Base-by-base conservation (phyloP, 2,797 vertebrate species). In the Karalla daura region DNA sequence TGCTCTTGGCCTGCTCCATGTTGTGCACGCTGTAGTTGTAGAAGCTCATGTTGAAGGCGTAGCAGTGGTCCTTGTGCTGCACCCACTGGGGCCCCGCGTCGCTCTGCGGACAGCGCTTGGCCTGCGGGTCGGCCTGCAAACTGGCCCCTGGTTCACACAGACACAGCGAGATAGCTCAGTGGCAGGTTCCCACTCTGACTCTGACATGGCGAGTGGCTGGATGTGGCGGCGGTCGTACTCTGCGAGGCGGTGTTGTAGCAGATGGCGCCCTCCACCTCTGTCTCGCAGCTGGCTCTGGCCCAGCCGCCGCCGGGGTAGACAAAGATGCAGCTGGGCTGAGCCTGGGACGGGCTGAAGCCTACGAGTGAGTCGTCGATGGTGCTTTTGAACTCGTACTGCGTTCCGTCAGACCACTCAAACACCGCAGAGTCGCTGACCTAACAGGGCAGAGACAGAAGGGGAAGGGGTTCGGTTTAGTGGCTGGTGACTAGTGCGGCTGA, bases 361-460 rank as follows among this genome's bases (percentile, higher is more conserved):
- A 24, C 8, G 28, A 0, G n/a, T 1, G 55, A 17, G 11, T 83
- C 68, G 10, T 84, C 76, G 78, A 94, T 88, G 84, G 74, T 85
- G 6, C 66, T 83, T 9, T 30, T 77, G 70, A 95, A 96, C 71
- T 94, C 74, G 41, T 93, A 85, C 0, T 9, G 13, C 0, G 94
- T 96, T 62, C 96, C 96, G 55, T 99, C 98, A 4, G 98, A 98
- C 98, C 98, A 99, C 81, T 98, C 97, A 47, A 93, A 96, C 70
- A 70, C 81, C 20, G n/a, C n/a, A n/a, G 89, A 84, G 58, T 88
- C 81, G 5, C 49, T 90, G 35, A 83, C 91, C 97, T 98, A n/a
- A n/a, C n/a, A n/a, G 84, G 53, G 56, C 0, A 4, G 35, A 25
- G 10, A 72, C 18, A 21, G 30, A 27, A 39, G 68, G 12, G 36